Base-by-base conservation (phyloP, 2,113 vertebrate species). In the Morone chrysops region DNA sequence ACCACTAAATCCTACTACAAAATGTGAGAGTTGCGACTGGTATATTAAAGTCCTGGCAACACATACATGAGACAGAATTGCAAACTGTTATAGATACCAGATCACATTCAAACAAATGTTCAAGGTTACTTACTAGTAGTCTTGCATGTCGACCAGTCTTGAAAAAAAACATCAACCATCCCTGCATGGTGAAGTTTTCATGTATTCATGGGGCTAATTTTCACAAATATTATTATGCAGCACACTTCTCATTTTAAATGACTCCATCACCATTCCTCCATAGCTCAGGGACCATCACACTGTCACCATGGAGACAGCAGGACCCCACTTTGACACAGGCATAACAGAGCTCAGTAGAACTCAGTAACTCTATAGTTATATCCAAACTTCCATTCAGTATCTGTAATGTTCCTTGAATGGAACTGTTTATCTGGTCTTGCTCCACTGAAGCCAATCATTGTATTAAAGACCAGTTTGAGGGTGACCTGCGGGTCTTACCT, bases 351-450 rank as follows among this genome's bases (percentile, higher is more conserved):
- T 80, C 53, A 62, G 54, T 83, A 85, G 70, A 87, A 90, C 63
- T 83, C 90, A 57, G 82, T 74, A 87, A 91, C 90, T 89, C 83
- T 60, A 81, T 82, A 83, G 89, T 91, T 80, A 85, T 85, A 87
- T 85, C 79, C 88, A 78, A 89, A 93, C 90, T 89, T 91, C 81
- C 83, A 78, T 90, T 90, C 85, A 63, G 82, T 92, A 85, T 88
- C 87, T 91, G 68, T 67, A 85, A 85, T 87, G 85, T 81, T 84
- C 59, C 81, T 17, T 85, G 84, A 92, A 92, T 87, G 87, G 81
- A 89, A 84, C 60, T 91, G 91, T 94, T 94, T 93, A 93, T 93
- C 92, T 93, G 88, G 91, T 92, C 76, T 59, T 66, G 92, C 92
- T 94, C 90, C 91, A 86, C 41, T 92, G 92, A 86, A 93, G 92